A percentile compares a stretch with the other conserved stretches of the same genome.
Evolutionary conservation across 2,797 vertebrate species (phyloP).

Genomic region (Astyanax mexicanus): DNA sequence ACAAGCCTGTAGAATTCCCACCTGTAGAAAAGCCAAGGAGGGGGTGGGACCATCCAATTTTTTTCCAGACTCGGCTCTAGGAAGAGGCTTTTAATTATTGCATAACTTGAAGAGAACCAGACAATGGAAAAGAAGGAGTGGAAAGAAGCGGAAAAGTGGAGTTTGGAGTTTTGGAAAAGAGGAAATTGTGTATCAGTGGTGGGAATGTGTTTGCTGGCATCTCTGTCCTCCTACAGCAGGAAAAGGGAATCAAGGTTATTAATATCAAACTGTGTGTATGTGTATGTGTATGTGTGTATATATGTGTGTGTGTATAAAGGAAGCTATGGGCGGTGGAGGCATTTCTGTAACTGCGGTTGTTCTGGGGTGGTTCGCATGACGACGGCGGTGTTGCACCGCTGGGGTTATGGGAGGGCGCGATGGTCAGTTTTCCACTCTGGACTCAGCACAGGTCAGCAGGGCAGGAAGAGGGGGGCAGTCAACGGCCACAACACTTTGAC

Average conservation of each 20-base stretch:
- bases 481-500: constrained; percentile 40
- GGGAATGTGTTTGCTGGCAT: constrained; percentile 3
- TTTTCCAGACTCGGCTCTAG: constrained; percentile 5
- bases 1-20: constrained; percentile 6
- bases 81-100: constrained; percentile 49
- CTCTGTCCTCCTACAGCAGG: constrained; percentile 31
- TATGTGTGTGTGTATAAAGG: constrained; percentile 21
- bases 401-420: constrained; percentile 41
- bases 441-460: constrained; percentile 45
- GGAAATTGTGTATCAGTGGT: constrained; percentile 2
- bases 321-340: constrained; percentile 30
- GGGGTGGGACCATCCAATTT: constrained; percentile 5
- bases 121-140: constrained; percentile 11
- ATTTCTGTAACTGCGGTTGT: constrained; percentile 37
- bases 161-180: neutral
- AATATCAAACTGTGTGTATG: constrained; percentile 26
- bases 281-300: constrained; percentile 10
- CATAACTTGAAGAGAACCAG: constrained; percentile 50
- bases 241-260: constrained; percentile 37
- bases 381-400: constrained; percentile 37
- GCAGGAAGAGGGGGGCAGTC: constrained; percentile 41
- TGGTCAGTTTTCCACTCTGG: constrained; percentile 47
- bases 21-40: constrained; percentile 32
- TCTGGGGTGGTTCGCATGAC: constrained; percentile 48
- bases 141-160: constrained; percentile 7